Evolutionary conservation across 2,888 invertebrate species (phyloP), one percentile per base, ranked within the genome.

Genomic region (Junonia oenone): DNA sequence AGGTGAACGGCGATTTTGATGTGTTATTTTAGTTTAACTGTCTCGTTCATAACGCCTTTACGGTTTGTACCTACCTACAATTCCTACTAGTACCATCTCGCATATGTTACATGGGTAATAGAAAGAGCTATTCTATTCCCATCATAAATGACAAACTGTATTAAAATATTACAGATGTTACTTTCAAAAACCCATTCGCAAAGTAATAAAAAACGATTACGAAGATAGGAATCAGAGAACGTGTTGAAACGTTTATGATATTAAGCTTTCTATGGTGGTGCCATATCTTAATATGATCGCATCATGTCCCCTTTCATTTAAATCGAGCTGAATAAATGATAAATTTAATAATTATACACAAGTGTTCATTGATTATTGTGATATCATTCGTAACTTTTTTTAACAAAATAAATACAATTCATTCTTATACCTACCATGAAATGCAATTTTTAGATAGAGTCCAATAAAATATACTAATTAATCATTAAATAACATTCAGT

Each of bases 161-260:
- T 64, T 66, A 67, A 67, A 68, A 68, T 75, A 78, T 81, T 76
- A 74, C 69, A 75, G 79, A 80, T 80, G 82, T 78, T 68, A 75
- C 81, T 83, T 83, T 81, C 78, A 83, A 73, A 83, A 81, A 76
- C 71, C 81, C 81, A 86, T 87, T 88, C 81, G 76, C 78, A 68
- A 71, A 73, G 78, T 75, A 74, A 83, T 88, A 86, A 89, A 85
- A 83, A 78, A 52, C 56, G 61, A 62, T 63, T 65, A 65, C 54
- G 59, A 48, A 74, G 86, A 86, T 88, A 81, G 76, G 75, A 75
- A 89, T 88, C 88, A 63, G 67, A 69, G 75, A 75, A 69, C 71
- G 73, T 76, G 80, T 83, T 82, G 78, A 81, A 81, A 69, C 72
- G 74, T 80, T 83, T 82, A 82, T 61, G 57, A 55, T 76, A 76